phyloP scores from a whole-genome alignment of 2,888 invertebrate genomes.

The Eustalomyia histrio region DNA sequence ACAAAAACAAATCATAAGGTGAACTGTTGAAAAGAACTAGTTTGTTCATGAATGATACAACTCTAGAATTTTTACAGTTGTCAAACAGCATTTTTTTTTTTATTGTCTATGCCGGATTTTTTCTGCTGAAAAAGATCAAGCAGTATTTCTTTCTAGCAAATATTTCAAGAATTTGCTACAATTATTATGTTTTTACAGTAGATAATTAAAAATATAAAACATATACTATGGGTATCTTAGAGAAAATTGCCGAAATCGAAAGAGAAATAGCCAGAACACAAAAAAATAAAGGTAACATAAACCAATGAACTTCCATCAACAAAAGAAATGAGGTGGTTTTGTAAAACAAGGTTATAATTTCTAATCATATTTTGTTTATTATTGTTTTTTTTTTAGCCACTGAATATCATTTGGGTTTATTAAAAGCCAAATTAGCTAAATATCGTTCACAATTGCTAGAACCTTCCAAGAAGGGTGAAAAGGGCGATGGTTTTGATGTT shows the following conservation, averaged over 20 bases:
- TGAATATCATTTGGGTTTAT: constrained; percentile 98
- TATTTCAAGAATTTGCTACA: constrained; percentile 18
- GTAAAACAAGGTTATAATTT: constrained; percentile 58
- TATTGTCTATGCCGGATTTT: constrained; percentile 45
- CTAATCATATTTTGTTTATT: background rate
- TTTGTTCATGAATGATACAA: too few species aligned
- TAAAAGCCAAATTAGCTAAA: constrained; percentile 98
- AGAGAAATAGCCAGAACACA: constrained; percentile 98
- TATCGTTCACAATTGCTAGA: constrained; percentile 96
- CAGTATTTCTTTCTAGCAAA: constrained; percentile 42
- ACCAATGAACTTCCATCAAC: background rate
- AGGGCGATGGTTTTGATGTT: constrained; percentile 99
- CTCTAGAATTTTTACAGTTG: constrained; percentile 23
- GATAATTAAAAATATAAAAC: constrained; percentile 19
- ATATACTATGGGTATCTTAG: constrained; percentile 94
- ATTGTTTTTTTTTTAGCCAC: constrained; percentile 85
- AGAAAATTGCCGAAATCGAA: constrained; percentile 99
- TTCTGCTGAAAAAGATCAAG: constrained; percentile 16
- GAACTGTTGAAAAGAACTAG: too few species aligned
- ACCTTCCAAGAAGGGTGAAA: constrained; percentile 95
- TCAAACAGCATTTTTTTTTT: constrained; percentile 49
- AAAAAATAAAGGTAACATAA: constrained; percentile 95
- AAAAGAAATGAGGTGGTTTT: constrained; percentile 27
- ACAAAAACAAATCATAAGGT: too few species aligned
- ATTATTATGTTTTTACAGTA: constrained; percentile 51